These are phyloP conservation scores for Maniola jurtina DNA, from an alignment of 1,140 invertebrate genomes.

Conservation along the genomic window DNA sequence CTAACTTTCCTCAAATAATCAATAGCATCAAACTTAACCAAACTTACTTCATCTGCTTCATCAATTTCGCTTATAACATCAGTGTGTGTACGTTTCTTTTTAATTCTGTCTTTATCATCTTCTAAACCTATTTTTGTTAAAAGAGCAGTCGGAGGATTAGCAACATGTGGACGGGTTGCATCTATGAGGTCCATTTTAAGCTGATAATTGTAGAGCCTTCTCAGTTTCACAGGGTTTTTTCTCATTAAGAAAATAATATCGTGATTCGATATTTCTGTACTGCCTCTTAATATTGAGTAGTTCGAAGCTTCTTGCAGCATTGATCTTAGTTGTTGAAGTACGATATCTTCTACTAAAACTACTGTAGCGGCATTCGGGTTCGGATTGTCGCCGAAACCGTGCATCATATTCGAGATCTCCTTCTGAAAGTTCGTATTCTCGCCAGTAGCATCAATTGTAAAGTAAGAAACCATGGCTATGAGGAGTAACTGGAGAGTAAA, in stretches of 20 bases:
- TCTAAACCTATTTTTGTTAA: constrained; percentile 49
- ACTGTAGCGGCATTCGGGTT: constrained; percentile 83
- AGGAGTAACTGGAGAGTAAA: too few relatives aligned
- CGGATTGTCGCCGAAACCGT: constrained; percentile 85
- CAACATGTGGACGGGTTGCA: constrained; percentile 40
- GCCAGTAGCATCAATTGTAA: constrained; percentile 54
- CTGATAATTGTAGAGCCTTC: constrained; percentile 64
- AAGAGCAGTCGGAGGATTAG: constrained; percentile 31
- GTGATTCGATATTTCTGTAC: constrained; percentile 71
- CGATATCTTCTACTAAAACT: constrained; percentile 83
- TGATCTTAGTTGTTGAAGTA: constrained; percentile 81
- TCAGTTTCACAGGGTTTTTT: constrained; percentile 77
- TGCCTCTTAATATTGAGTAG: constrained; percentile 72
- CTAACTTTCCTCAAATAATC: constrained; percentile 75
- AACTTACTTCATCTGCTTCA: constrained; percentile 80
- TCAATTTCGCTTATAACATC: constrained; percentile 78
- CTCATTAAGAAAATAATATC: constrained; percentile 84
- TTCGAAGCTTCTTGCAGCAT: constrained; percentile 81
- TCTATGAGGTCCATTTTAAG: constrained; percentile 64
- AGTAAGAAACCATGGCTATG: constrained; percentile 58
- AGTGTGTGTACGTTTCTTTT: constrained; percentile 61
- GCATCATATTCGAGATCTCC: constrained; percentile 86
- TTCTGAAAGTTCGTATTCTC: constrained; percentile 74
- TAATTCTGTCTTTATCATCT: constrained; percentile 57
- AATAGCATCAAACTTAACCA: constrained; percentile 76